Evolutionary conservation across 1,140 invertebrate genomes (phyloP), one percentile per base, ranked within the genome.

Genomic region (Drosophila ohnishii): DNA sequence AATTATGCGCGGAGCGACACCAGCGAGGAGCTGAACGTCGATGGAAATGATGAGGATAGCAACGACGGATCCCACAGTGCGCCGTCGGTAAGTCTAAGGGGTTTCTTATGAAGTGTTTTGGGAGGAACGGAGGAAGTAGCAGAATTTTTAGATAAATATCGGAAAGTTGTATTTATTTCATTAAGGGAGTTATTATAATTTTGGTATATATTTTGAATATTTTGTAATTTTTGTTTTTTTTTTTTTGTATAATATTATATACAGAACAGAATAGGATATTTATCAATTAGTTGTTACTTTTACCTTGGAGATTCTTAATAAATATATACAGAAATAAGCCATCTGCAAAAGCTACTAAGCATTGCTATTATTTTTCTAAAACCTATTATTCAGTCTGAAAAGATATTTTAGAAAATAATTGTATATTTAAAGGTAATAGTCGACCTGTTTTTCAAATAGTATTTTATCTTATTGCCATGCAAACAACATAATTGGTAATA

Each of bases 1-100:
- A 91, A 83, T 76, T 92, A 92, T 76, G 89, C 91, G 34, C 73
- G 90, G 44, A 92, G 91, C 75, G 91, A 92, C 63, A 91, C 91
- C 30, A 92, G 91, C 42, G 91, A 92, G 50, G 91, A 92, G 40
- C 58, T 92, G 16, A 91, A 91, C 53, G 91, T 92, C 6, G 91
- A 92, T 56, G 90, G 91, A 19, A 92, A 92, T 55, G 90, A 91
- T 48, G 91, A 92, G 75, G 89, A 90, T 22, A 90, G 87, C 69
- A 88, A 90, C 61, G 86, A 90, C 76, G 87, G 88, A 57, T 86
- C 82, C 1, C 89, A 92, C 22, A 90, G 90, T 47, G 76, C 89
- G 56, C 86, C 91, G 60, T 89, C 91, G 89, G 91, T 91, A 81
- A 91, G 91, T 90, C 16, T 0, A 19, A 7, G 16, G 28, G 14